Evolutionary conservation across 2,113 vertebrate species (phyloP).

Genomic region (Xenopus laevis): DNA sequence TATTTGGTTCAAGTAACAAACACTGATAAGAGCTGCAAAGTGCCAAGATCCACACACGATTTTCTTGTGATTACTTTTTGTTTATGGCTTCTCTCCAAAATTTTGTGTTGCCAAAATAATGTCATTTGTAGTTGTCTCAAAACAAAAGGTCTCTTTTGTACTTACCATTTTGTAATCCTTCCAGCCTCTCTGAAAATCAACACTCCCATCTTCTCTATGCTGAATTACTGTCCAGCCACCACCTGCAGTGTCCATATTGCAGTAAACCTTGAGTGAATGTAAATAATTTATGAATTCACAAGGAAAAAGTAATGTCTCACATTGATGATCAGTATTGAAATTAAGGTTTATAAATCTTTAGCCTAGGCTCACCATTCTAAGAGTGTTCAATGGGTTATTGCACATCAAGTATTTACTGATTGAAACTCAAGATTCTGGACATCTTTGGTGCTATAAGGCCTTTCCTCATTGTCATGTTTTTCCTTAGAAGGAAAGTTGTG

Average conservation of each 20-base stretch:
- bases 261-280: conserved; percentile 78
- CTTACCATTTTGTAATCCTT: conserved; percentile 97
- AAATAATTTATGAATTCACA: neutral
- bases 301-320: neutral
- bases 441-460: too few species aligned
- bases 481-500: too few species aligned
- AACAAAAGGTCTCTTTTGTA: conserved; percentile 15
- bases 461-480: too few species aligned
- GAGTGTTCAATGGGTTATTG: too few species aligned
- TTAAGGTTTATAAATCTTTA: neutral
- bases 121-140: neutral
- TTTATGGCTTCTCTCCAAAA: neutral
- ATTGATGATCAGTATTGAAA: neutral
- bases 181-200: conserved; percentile 94
- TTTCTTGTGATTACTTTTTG: neutral
- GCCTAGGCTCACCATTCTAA: too few species aligned
- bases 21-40: neutral
- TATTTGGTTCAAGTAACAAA: neutral
- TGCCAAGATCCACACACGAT: conserved; percentile 4
- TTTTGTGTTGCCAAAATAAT: neutral
- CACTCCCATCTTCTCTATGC: conserved; percentile 83
- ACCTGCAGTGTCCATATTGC: conserved; percentile 89
- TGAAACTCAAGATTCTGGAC: too few species aligned
- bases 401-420: too few species aligned
- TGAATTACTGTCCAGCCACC: conserved; percentile 95